Evolutionary conservation across 2,113 vertebrate species (phyloP).

Genomic region (Sclerurus mexicanus): DNA sequence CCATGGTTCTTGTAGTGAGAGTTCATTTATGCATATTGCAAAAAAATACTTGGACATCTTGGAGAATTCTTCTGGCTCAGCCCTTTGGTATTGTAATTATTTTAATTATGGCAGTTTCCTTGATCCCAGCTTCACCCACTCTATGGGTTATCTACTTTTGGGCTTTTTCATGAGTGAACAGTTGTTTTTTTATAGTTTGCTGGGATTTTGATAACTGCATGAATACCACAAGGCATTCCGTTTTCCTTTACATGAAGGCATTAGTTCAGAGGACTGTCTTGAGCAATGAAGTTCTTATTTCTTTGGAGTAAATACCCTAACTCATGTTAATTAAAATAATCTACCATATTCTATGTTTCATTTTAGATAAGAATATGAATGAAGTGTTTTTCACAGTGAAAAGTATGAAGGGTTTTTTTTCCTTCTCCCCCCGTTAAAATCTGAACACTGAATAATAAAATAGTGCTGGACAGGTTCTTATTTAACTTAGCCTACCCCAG

Average conservation of each 20-base stretch:
- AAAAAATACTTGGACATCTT: background rate
- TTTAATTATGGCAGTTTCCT: background rate
- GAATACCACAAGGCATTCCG: background rate
- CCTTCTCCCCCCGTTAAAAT: background rate
- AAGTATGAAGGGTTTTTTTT: background rate
- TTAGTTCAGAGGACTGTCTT: background rate
- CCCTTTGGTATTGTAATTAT: background rate
- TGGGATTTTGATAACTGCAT: background rate
- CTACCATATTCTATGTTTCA: background rate
- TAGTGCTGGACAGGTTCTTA: background rate
- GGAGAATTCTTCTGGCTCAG: background rate
- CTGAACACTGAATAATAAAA: background rate
- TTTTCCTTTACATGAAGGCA: background rate
- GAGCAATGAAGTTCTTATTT: background rate
- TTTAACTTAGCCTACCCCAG: background rate
- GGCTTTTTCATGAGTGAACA: background rate
- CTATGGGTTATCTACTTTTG: background rate
- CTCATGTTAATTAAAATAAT: background rate
- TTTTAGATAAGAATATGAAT: background rate
- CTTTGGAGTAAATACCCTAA: background rate
- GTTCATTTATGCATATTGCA: background rate
- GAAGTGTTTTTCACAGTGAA: background rate
- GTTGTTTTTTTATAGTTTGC: background rate
- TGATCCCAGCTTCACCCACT: background rate
- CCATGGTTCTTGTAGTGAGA: background rate